Conservation (phyloP, 2,888 invertebrate species). For the Peribatodes rhomboidaria region DNA sequence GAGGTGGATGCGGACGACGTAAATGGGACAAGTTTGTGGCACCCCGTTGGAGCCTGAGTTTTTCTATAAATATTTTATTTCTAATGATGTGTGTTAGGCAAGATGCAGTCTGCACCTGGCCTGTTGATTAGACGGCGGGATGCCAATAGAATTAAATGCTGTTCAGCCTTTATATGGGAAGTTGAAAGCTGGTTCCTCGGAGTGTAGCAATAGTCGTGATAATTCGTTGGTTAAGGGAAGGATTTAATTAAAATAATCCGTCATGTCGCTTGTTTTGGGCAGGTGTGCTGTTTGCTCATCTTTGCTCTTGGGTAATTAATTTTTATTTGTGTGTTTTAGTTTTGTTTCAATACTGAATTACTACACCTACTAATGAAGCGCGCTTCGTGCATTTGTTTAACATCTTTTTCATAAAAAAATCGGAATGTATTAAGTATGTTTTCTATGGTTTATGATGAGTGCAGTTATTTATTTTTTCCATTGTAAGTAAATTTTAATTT, state of each 20-base stretch:
- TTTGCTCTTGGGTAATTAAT: neutral
- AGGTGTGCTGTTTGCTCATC: neutral
- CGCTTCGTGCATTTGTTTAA: too few species aligned
- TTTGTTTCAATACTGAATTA: too few species aligned
- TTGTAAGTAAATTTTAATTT: too few species aligned
- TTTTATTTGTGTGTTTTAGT: too few species aligned
- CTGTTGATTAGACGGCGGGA: conserved; percentile 37
- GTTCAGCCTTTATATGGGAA: conserved; percentile 26
- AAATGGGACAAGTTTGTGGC: conserved; percentile 61
- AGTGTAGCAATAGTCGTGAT: conserved; percentile 4
- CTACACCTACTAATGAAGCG: too few species aligned
- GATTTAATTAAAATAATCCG: conserved; percentile 7
- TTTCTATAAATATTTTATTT: conserved; percentile 60
- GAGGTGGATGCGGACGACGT: conserved; percentile 62
- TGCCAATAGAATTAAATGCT: conserved; percentile 25
- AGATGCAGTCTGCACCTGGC: conserved; percentile 41
- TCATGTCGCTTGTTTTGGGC: neutral
- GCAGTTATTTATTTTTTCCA: too few species aligned
- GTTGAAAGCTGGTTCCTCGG: conserved; percentile 20
- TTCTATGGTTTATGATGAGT: too few species aligned
- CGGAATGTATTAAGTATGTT: too few species aligned
- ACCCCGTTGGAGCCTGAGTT: conserved; percentile 51
- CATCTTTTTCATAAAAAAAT: too few species aligned
- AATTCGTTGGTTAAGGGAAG: conserved; percentile 6
- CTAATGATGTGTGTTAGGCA: conserved; percentile 42